These are phyloP conservation scores for Pseudolaguvia tuberculata DNA, from an alignment of 2,113 vertebrate genomes.

Conservation along the genomic window DNA sequence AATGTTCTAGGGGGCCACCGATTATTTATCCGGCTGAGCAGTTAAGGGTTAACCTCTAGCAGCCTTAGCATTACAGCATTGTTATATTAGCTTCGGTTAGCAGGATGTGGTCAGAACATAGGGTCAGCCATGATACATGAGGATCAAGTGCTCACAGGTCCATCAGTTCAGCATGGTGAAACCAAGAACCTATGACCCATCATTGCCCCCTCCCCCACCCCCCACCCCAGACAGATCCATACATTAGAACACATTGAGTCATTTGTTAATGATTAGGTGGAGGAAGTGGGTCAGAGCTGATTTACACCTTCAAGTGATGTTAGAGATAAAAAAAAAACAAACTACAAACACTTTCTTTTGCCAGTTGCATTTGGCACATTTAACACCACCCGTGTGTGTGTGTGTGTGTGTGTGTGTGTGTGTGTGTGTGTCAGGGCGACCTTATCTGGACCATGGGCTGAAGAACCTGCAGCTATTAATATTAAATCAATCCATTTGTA, in stretches of 20 bases:
- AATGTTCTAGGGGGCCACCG: no score
- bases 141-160: no score
- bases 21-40: no score
- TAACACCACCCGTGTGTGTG: not conserved
- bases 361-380: not conserved
- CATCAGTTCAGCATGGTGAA: no score
- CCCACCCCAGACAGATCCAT: no score
- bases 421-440: not conserved
- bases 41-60: no score
- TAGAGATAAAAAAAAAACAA: not conserved
- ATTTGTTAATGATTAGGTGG: not conserved
- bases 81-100: no score
- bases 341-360: not conserved
- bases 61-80: no score
- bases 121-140: no score
- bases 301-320: not conserved
- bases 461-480: slow-evolving; percentile 2
- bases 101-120: no score
- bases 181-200: no score
- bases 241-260: not conserved
- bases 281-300: not conserved
- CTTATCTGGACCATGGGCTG: not conserved
- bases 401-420: not conserved
- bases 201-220: no score
- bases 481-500: slow-evolving; percentile 1